These are phyloP conservation scores for Ochlodes sylvanus DNA, from an alignment of 2,888 invertebrate genomes.

Conservation along the genomic window DNA sequence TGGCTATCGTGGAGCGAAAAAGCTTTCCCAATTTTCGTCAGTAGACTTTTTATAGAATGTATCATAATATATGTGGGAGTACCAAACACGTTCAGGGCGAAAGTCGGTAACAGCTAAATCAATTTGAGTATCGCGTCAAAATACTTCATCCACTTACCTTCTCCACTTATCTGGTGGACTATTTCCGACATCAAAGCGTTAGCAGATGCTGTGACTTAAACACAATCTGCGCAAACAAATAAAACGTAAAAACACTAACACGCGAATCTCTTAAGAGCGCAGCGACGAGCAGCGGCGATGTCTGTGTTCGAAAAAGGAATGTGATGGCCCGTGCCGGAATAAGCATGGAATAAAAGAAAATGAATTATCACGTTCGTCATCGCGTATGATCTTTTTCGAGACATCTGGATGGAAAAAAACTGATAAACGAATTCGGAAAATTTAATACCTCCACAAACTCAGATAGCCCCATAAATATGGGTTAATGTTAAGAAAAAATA, in stretches of 20 bases:
- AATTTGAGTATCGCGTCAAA: conserved; percentile 6
- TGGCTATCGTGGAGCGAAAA: no score
- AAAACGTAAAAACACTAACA: conserved; percentile 9
- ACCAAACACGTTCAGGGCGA: not conserved
- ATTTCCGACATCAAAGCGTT: conserved; percentile 32
- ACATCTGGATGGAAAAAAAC: no score
- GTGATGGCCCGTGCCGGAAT: conserved; percentile 8
- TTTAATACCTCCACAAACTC: no score
- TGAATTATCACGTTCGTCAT: not conserved
- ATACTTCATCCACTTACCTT: conserved; percentile 6
- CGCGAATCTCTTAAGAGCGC: conserved; percentile 26
- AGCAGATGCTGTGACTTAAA: conserved; percentile 26
- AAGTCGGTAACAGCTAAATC: not conserved
- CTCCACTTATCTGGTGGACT: conserved; percentile 24
- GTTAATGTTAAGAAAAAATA: no score
- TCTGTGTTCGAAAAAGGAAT: conserved; percentile 20
- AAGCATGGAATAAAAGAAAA: not conserved
- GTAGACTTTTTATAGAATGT: not conserved
- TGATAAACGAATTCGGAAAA: no score
- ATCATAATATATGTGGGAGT: not conserved
- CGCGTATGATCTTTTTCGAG: not conserved
- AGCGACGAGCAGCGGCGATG: not conserved
- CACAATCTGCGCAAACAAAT: conserved; percentile 26
- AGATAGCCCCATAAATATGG: no score
- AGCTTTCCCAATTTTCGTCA: no score